These are phyloP conservation scores for Remorina albescens DNA, from an alignment of 2,797 vertebrate genomes.

Conservation along the genomic window DNA sequence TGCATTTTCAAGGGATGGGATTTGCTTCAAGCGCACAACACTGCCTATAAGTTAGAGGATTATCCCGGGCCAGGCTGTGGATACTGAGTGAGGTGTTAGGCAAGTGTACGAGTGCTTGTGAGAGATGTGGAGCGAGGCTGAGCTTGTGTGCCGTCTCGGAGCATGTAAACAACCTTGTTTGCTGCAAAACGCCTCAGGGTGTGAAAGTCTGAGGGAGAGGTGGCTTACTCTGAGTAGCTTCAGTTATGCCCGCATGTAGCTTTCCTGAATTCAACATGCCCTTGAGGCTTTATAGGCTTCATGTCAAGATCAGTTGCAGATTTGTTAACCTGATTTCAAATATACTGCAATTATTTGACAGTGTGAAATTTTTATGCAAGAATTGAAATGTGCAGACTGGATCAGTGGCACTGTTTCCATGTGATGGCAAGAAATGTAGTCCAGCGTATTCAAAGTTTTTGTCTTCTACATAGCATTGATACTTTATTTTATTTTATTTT, in stretches of 20 bases:
- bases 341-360: neutral
- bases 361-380: neutral
- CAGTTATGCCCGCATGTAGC: slow-evolving; percentile 57
- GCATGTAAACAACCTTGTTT: slow-evolving; percentile 79
- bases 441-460: neutral
- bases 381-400: neutral
- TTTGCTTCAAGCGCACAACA: slow-evolving; percentile 63
- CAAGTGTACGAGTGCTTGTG: slow-evolving; percentile 54
- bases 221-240: slow-evolving; percentile 54
- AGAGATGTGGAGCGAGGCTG: slow-evolving; percentile 56
- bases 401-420: too few species aligned
- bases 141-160: slow-evolving; percentile 61
- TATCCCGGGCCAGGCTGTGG: slow-evolving; percentile 58
- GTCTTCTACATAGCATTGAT: neutral
- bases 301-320: slow-evolving; percentile 58
- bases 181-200: slow-evolving; percentile 71
- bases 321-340: slow-evolving; percentile 54
- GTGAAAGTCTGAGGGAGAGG: slow-evolving; percentile 69
- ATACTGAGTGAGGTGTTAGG: slow-evolving; percentile 66
- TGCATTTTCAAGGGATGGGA: slow-evolving; percentile 64
- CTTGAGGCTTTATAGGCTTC: slow-evolving; percentile 55
- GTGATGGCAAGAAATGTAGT: neutral
- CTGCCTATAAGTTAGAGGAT: slow-evolving; percentile 75
- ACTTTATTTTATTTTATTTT: neutral
- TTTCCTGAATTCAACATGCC: slow-evolving; percentile 64